A percentile compares a stretch with the other conserved stretches of the same genome.
phyloP scores from a whole-genome alignment of 2,113 vertebrate genomes.

The Axis porcinus region DNA sequence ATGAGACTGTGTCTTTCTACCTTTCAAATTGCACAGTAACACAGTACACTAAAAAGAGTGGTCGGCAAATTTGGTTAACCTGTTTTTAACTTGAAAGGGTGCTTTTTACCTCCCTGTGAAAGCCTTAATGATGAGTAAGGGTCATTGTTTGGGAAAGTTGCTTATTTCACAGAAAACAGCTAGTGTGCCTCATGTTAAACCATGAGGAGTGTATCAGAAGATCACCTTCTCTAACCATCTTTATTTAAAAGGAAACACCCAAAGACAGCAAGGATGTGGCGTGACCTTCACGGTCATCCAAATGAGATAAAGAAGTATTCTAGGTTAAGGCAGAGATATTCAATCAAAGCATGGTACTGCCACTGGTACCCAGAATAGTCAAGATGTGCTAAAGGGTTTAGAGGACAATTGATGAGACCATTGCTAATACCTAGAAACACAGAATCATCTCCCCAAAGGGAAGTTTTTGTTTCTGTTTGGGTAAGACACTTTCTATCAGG shows the following conservation, averaged over 20 bases:
- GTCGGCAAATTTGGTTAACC: neutral
- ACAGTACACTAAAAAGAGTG: neutral
- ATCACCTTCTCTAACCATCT: neutral
- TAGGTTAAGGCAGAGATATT: neutral
- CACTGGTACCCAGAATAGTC: neutral
- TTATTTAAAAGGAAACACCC: neutral
- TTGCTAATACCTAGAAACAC: neutral
- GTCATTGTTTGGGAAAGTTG: neutral
- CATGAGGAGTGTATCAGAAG: neutral
- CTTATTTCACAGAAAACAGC: conserved; percentile 33
- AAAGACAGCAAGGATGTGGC: neutral
- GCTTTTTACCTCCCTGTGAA: neutral
- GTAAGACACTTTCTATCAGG: neutral
- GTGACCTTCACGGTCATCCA: neutral
- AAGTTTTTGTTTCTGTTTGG: neutral
- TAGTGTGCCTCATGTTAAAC: neutral
- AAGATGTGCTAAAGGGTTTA: neutral
- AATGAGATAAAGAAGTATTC: neutral
- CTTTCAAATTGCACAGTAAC: neutral
- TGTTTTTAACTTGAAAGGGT: conserved; percentile 14
- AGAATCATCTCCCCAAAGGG: neutral
- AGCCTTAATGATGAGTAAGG: conserved; percentile 8
- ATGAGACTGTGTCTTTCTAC: neutral
- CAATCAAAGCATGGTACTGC: neutral
- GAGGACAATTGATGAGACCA: neutral